Conservation (phyloP, 1,140 invertebrate species). For the Patella vulgata region DNA sequence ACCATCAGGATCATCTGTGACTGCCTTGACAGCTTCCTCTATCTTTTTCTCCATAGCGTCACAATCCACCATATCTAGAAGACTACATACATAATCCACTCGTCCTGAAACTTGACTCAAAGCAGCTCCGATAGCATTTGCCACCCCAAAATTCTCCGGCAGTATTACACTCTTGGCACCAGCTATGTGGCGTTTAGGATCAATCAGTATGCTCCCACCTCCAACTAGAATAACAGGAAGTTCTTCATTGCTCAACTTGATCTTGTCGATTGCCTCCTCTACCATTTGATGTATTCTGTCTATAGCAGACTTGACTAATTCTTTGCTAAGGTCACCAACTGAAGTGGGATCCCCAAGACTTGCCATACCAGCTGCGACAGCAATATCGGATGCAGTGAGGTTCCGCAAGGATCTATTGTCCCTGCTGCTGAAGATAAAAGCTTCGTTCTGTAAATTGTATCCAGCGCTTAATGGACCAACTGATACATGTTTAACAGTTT, state of each 20-base stretch:
- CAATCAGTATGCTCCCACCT: slow-evolving; percentile 49
- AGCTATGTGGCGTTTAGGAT: slow-evolving; percentile 19
- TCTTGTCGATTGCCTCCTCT: slow-evolving; percentile 46
- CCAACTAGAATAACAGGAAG: slow-evolving; percentile 57
- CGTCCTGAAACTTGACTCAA: slow-evolving; percentile 52
- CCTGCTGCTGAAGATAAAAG: slow-evolving; percentile 32
- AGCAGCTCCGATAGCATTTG: slow-evolving; percentile 62
- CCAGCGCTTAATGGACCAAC: slow-evolving; percentile 59
- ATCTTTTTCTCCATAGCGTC: slow-evolving; percentile 17
- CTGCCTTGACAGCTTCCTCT: neutral
- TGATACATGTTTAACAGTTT: slow-evolving; percentile 5
- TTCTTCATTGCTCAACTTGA: slow-evolving; percentile 40
- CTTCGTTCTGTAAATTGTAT: slow-evolving; percentile 46
- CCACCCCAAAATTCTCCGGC: slow-evolving; percentile 50
- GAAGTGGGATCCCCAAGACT: slow-evolving; percentile 36
- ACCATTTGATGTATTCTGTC: slow-evolving; percentile 47
- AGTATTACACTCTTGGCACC: slow-evolving; percentile 38
- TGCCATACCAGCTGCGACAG: slow-evolving; percentile 48
- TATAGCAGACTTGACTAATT: slow-evolving; percentile 25
- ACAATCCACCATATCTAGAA: slow-evolving; percentile 31
- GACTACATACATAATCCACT: slow-evolving; percentile 43
- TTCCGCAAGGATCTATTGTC: slow-evolving; percentile 3
- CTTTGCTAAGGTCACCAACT: slow-evolving; percentile 30
- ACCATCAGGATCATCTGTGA: slow-evolving; percentile 17
- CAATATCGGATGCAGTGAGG: slow-evolving; percentile 58